Percentiles rank a stretch among this genome's conserved stretches.
These are phyloP conservation scores for Chalcis sispes DNA, from an alignment of 2,888 invertebrate species.

Conservation along the genomic window DNA sequence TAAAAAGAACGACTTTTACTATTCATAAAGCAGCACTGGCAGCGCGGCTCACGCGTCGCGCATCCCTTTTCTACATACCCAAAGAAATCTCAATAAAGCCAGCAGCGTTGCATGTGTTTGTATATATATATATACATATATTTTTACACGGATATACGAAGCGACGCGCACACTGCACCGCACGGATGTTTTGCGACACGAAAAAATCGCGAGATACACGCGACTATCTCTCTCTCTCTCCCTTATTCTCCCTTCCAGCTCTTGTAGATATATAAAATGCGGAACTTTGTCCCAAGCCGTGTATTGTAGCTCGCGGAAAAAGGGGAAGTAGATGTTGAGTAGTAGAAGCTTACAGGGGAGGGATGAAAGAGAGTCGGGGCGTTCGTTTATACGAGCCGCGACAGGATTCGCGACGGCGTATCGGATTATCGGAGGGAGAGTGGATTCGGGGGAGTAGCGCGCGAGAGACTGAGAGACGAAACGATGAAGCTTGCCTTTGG, in stretches of 20 bases:
- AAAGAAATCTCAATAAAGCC: slow-evolving; percentile 54
- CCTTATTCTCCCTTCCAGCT: too few species aligned
- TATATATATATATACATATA: not conserved
- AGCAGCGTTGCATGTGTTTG: not conserved
- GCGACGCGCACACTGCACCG: too few species aligned
- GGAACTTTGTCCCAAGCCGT: slow-evolving; percentile 21
- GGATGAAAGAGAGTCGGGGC: not conserved
- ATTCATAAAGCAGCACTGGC: slow-evolving; percentile 56
- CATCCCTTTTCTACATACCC: not conserved
- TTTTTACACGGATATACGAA: too few species aligned
- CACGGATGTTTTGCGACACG: too few species aligned
- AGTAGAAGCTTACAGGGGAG: too few species aligned
- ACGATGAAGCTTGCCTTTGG: too few species aligned
- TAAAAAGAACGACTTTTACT: slow-evolving; percentile 52
- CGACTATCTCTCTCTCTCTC: too few species aligned
- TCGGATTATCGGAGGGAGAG: slow-evolving; percentile 71
- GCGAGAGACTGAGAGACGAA: too few species aligned
- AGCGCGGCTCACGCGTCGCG: slow-evolving; percentile 11
- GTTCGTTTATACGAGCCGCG: slow-evolving; percentile 56
- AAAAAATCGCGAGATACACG: too few species aligned
- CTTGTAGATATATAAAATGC: not conserved
- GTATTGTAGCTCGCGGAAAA: slow-evolving; percentile 22
- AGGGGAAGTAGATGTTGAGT: slow-evolving; percentile 24
- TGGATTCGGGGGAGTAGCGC: slow-evolving; percentile 56
- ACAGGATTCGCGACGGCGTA: slow-evolving; percentile 62